Percentiles rank a stretch among this genome's conserved stretches.
These are phyloP conservation scores for Pecten maximus DNA, from an alignment of 2,888 invertebrate genomes.

Conservation along the genomic window DNA sequence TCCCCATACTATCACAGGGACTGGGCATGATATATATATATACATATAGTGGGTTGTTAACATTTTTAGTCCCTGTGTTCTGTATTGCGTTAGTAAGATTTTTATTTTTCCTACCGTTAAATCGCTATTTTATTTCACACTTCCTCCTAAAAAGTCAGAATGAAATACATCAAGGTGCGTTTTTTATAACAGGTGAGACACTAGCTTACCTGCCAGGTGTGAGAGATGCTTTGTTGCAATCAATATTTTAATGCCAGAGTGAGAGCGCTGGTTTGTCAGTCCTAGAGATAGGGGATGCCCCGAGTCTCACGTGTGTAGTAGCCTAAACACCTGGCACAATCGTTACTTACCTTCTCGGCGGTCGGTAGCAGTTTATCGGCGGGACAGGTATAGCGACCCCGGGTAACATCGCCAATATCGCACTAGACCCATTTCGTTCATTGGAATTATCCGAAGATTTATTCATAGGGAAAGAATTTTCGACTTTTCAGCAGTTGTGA, in stretches of 20 bases:
- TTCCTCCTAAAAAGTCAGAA: too few relatives aligned
- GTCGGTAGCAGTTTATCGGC: conserved; percentile 2
- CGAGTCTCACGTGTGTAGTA: background rate
- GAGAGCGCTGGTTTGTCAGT: background rate
- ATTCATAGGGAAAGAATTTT: background rate
- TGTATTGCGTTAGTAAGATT: too few relatives aligned
- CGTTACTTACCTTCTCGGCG: background rate
- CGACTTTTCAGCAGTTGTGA: background rate
- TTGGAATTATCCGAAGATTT: background rate
- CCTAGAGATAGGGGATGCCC: background rate
- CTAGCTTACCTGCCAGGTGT: background rate
- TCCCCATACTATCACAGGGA: too few relatives aligned
- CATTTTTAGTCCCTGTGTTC: too few relatives aligned
- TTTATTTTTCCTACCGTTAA: too few relatives aligned
- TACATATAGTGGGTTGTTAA: too few relatives aligned
- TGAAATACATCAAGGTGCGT: background rate
- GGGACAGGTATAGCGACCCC: background rate
- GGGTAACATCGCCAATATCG: background rate
- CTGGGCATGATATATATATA: too few relatives aligned
- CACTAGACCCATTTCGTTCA: background rate
- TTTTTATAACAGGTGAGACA: background rate
- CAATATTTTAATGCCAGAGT: conserved; percentile 1
- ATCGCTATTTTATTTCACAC: too few relatives aligned
- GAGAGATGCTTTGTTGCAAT: background rate
- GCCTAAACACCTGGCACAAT: background rate